Base-by-base conservation (phyloP, 2,797 vertebrate species). In the Macroramphosus scolopax region DNA sequence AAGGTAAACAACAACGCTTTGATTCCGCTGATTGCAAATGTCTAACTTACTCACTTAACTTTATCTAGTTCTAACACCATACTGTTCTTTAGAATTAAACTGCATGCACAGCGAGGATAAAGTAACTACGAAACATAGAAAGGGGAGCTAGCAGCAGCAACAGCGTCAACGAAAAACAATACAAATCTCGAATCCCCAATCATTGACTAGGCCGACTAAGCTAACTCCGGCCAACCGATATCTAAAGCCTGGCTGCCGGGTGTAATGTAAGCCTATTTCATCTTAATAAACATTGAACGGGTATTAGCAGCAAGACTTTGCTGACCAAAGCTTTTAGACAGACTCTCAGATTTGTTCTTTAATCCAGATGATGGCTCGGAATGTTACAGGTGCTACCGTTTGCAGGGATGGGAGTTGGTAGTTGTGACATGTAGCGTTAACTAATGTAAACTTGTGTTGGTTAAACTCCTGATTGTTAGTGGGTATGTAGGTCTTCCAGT, bases 1-100 rank as follows among this genome's bases (percentile, higher is more conserved):
- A 82, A 89, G 83, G 87, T 88, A 89, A 88, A 86, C 85, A 85
- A 75, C 60, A 52, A 51, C 36, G 17, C 24, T 63, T 55, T 20
- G 25, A 55, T 34, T 50, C 8, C 17, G 3, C 44, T 40, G 29
- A 12, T n/a, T 38, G 17, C 24, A 18, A 14, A 15, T 33, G 12
- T 6, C 6, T 50, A 22, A 22, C 20, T 3, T 22, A 18, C 40
- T 56, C 20, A 5, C 1, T 6, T 17, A 68, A 62, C 50, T 61
- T 53, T 17, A 16, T 22, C 0, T n/a, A 18, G 18, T 29, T 12
- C 2, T 31, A 3, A 24, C 7, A n/a, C 30, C 37, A 1, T 18
- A 34, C 1, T 14, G 8, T 15, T 13, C 18, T 53, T 42, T 51
- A 14, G 25, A 43, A n/a, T 22, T 5, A 28, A 65, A 40, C n/a